A percentile compares a stretch with the other conserved stretches of the same genome.
Conservation (phyloP, 2,113 vertebrate species). For the Hemibagrus wyckioides region DNA sequence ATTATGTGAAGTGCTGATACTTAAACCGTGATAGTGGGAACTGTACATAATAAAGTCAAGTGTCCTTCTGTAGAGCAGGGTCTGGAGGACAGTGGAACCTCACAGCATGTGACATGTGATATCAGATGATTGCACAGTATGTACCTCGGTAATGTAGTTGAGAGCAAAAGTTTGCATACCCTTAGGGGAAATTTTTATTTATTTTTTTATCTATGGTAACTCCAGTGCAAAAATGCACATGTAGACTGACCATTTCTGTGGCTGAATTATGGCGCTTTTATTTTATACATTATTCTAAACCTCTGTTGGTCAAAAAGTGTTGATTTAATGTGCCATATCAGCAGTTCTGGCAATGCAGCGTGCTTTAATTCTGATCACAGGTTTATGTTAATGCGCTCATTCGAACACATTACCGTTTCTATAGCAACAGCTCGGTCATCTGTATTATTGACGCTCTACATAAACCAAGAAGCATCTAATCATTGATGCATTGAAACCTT, state of each 20-base stretch:
- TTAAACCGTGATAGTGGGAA: background rate
- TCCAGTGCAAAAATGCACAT: background rate
- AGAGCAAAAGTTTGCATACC: background rate
- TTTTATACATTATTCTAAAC: background rate
- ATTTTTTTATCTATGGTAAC: background rate
- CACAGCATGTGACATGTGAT: background rate
- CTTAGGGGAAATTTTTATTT: background rate
- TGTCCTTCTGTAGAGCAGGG: background rate
- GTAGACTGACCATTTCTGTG: background rate
- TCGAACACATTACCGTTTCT: background rate
- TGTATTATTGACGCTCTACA: background rate
- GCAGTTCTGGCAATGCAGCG: background rate
- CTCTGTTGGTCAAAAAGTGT: background rate
- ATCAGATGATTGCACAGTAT: background rate
- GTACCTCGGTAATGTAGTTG: background rate
- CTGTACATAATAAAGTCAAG: background rate
- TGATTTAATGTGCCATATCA: background rate
- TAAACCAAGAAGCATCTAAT: background rate
- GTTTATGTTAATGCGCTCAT: background rate
- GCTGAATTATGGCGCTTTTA: background rate
- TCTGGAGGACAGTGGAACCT: background rate
- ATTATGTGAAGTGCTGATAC: background rate
- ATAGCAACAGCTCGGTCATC: background rate
- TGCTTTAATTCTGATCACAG: background rate
- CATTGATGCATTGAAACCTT: background rate